Base-by-base conservation (phyloP, 2,113 vertebrate genomes). In the Arenaria interpres region DNA sequence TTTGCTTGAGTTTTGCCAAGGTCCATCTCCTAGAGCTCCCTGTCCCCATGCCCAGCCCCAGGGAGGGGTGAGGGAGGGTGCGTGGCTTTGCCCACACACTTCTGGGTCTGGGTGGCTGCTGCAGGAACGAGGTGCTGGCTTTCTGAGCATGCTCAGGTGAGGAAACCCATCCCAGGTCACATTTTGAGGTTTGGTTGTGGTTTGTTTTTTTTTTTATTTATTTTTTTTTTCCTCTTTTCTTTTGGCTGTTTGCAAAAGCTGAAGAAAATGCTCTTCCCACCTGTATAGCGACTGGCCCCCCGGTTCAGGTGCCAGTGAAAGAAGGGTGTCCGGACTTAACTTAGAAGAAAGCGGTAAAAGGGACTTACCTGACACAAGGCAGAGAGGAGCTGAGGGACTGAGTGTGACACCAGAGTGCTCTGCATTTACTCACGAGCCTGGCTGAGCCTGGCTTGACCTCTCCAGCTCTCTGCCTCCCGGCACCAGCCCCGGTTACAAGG, bases 331-430 rank as follows among this genome's bases (percentile, higher is more conserved):
- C 97, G 97, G 96, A 98, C 97, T 98, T 96, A 93, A 98, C 97
- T 96, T 92, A 92, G 91, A 97, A 97, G 91, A 97, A 98, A 98
- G 91, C 1, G 80, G 92, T 97, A 98, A 97, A 97, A 96, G 88
- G 89, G 93, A 98, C 98, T 98, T 98, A 98, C 98, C 98, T 98
- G 97, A 71, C 45, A 2, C 94, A 90, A 96, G 97, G 96, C 97
- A 97, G 97, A 96, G 92, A 93, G 95, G 89, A 96, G 93, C 86
- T 68, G 93, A 95, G 97, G 94, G 95, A 95, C 97, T 93, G 88
- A 94, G 94, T 11, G 80, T 76, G 96, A 93, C 51, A 95, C 95
- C 96, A 87, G 89, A 96, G 91, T 30, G 92, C 95, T 96, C 9
- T 96, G 93, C 92, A 86, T 82, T 96, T 97, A 98, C 96, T 97